Evolutionary conservation across 2,797 vertebrate species (phyloP).

Genomic region (Coluber constrictor): DNA sequence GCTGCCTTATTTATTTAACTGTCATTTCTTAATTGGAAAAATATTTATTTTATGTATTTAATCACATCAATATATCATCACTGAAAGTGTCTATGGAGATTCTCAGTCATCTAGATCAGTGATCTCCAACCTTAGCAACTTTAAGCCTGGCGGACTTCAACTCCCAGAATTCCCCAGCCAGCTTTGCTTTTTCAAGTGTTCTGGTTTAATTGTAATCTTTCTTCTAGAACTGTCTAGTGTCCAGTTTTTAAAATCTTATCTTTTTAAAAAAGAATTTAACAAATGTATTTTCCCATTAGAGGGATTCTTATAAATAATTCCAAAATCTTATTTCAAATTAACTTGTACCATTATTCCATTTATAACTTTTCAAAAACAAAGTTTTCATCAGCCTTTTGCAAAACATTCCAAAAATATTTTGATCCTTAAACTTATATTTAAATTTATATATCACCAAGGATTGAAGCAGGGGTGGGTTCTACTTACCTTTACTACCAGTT

Average conservation of each 20-base stretch:
- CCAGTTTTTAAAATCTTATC: background rate
- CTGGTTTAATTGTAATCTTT: background rate
- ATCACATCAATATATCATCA: background rate
- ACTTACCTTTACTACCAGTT: no score
- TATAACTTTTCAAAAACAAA: background rate
- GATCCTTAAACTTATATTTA: background rate
- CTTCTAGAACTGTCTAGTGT: background rate
- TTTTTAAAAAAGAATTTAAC: background rate
- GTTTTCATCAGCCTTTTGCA: background rate
- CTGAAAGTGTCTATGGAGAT: background rate
- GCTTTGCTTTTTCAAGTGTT: background rate
- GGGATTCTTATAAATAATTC: background rate
- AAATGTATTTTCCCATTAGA: background rate
- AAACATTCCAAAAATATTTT: background rate
- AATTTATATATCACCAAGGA: background rate
- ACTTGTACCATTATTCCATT: background rate
- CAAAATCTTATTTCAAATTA: background rate
- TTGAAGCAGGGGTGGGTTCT: no score
- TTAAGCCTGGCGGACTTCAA: no score
- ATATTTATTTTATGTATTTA: background rate
- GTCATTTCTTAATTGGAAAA: background rate
- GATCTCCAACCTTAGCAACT: no score
- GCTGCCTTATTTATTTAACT: background rate
- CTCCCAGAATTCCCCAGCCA: no score
- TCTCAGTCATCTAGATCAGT: no score